Evolutionary conservation across 2,113 vertebrate genomes (phyloP), one percentile per base, ranked within the genome.

Genomic region (Pseudopipra pipra): DNA sequence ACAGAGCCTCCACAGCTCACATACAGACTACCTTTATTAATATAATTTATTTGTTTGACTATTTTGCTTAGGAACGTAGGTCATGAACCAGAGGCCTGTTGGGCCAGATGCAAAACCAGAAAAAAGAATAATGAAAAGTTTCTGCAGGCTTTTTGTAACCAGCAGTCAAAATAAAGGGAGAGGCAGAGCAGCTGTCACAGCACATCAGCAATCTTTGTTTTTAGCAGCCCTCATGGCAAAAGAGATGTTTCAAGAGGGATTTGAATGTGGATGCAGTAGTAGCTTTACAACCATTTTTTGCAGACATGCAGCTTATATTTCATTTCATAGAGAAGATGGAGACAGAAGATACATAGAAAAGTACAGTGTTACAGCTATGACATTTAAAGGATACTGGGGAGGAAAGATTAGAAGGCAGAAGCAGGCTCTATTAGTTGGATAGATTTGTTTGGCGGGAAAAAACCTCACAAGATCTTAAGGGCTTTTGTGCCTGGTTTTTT

Each of bases 351-450:
- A 19, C 1, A 25, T 22, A 46, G 54, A 73, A 76, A 89, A 91
- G 27, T 8, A 2, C 21, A 46, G 11, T 51, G 56, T 79, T 85
- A 65, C 62, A 80, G 59, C 46, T 80, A 76, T 61, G 75, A 55
- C 58, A 11, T 93, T 93, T 92, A 86, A 93, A 87, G 31, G 58
- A 37, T 90, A 23, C 16, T 8, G n/a, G n/a, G 16, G 41, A 67
- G 58, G 78, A 66, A 90, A 85, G 58, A 85, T 90, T 90, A 82
- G 87, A 87, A 79, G 44, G 35, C n/a, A 73, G 44, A 79, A 87
- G n/a, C 31, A 91, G 46, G 33, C 83, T 93, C 87, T 88, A 73
- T 70, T 91, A 83, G 78, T 52, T 79, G n/a, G 31, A 21, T 49
- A 56, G 14, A 61, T 75, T 80, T 67, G 59, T 75, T n/a, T 2